Evolutionary conservation across 2,888 invertebrate species (phyloP), one percentile per base, ranked within the genome.

Genomic region (Nomada flava): DNA sequence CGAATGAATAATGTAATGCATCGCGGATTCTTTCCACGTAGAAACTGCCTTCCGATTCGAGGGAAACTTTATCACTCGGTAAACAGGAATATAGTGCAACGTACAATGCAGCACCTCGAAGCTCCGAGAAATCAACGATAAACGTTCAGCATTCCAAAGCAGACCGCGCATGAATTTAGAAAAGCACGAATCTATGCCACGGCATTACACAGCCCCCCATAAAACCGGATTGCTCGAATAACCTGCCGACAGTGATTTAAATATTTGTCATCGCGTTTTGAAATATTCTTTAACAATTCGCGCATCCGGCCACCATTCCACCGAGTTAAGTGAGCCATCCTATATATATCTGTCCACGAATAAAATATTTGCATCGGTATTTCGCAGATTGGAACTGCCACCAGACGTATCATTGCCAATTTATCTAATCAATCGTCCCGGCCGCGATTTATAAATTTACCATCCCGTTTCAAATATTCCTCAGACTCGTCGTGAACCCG

Each of bases 311-410:
- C 74, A 23, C 29, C 18, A 20, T 67, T 4, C 57, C 26, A 2
- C 13, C 44, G n/a, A 36, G n/a, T 4, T 20, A 55, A 68, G 53
- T 67, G 62, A 78, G 20, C 57, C 65, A 13, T 59, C 20, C 74
- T 74, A 15, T 13, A 29, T 20, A 36, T 36, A 9, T 57, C 23
- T 2, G 20, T 36, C 36, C 36, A 15, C 53, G 42, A 36, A 42
- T 36, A 20, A 23, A 52, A 5, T 13, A 18, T 50, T 11, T 47
- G 7, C 29, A 10, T 29, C 26, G 15, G 7, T 9, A 44, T 23
- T 59, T 26, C 15, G 18, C 18, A 26, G 11, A 2, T 23, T 2
- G n/a, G 4, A 69, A 26, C 42, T 10, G 4, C 11, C 59, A 5
- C 42, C 9, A n/a, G 44, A 62, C 18, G 0, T 10, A 10, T 10